Base-by-base conservation (phyloP, 2,113 vertebrate species). In the Ivindomyrus marchei region DNA sequence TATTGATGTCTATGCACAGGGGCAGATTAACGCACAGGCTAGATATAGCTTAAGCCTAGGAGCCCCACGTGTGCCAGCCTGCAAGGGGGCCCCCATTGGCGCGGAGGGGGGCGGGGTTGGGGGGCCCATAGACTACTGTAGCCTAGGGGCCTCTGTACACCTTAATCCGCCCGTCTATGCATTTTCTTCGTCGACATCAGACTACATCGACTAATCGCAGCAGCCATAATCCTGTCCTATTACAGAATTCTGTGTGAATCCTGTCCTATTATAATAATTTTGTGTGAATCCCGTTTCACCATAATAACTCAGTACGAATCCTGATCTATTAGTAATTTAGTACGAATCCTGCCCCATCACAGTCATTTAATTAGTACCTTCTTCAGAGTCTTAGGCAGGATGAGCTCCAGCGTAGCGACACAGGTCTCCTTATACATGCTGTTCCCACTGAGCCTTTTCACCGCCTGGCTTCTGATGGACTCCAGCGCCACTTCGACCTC, bases 381-480 rank as follows among this genome's bases (percentile, higher is more conserved):
- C 85, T 45, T 94, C 50, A 56, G 0, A 6, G 91, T 93, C 85
- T 89, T 91, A 8, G 98, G 97, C 89, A 99, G 93, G 89, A 96
- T 95, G 11, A 99, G 95, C 92, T 99, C 97, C 74, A 99, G 94
- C 0, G 97, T 97, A 0, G 98, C 98, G 88, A 99, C 93, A 1
- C 95, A 95, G 0, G 96, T 98, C 74, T 97, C 94, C 90, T 93
- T 97, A 88, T 95, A 99, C 15, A 94, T 94, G 90, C 96, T 95
- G 93, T 99, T 99, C 90, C 97, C 96, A 56, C 94, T 94, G 19
- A 97, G 97, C 24, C 97, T 96, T 89, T 95, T 95, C 45, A 99
- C 92, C 0, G 98, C 95, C 94, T 97, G 97, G 42, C 93, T 93
- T 0, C 97, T 92, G 91, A 99, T 97, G 88, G 94, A 93, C 94